Percentiles rank a stretch among this genome's conserved stretches.
phyloP scores from a whole-genome alignment of 2,888 invertebrate species.

The Sminthurides aquaticus region DNA sequence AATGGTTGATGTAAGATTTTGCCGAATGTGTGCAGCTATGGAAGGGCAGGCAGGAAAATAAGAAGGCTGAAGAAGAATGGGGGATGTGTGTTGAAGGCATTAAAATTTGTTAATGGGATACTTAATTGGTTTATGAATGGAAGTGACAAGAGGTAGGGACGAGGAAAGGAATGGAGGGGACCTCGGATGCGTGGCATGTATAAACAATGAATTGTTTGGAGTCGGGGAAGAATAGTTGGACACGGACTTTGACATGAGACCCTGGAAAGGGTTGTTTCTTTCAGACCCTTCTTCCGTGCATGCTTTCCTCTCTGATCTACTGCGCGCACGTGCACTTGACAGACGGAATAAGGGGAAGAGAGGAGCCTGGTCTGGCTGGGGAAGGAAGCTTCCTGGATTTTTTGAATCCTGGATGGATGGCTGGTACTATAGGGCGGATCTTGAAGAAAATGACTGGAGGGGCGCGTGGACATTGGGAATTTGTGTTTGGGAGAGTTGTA shows the following conservation, averaged over 20 bases:
- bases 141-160: neutral
- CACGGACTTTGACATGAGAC: neutral
- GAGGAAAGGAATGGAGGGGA: too few species aligned
- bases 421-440: neutral
- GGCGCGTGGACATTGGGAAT: neutral
- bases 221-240: neutral
- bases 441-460: neutral
- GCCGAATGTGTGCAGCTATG: too few species aligned
- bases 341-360: neutral
- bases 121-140: too few species aligned
- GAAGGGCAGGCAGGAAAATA: too few species aligned
- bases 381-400: neutral
- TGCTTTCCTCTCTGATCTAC: too few species aligned
- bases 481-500: too few species aligned
- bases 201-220: neutral
- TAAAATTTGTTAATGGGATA: too few species aligned
- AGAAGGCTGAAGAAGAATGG: too few species aligned
- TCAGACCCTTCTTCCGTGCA: too few species aligned
- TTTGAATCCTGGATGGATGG: neutral
- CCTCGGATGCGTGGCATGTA: too few species aligned
- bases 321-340: slow-evolving; percentile 8
- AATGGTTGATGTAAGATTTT: too few species aligned
- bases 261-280: neutral
- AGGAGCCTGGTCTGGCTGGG: neutral
- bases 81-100: too few species aligned